These are phyloP conservation scores for Acholoe squamosa DNA, from an alignment of 2,888 invertebrate genomes.

Conservation along the genomic window DNA sequence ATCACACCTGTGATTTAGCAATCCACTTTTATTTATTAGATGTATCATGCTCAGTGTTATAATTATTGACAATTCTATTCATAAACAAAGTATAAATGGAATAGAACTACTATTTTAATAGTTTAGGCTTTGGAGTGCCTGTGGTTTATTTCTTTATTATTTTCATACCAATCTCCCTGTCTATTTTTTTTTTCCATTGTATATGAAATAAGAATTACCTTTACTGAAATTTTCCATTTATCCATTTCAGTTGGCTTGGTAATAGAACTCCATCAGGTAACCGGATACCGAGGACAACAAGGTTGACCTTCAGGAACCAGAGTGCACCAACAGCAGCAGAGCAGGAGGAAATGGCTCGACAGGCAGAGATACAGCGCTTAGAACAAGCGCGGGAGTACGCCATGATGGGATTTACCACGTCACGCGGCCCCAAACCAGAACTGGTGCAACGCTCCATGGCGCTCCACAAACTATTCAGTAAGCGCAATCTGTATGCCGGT, in stretches of 20 bases:
- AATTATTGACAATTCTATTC: too few relatives aligned
- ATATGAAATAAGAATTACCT: too few relatives aligned
- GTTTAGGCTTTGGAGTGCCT: too few relatives aligned
- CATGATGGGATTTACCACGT: slow-evolving; percentile 42
- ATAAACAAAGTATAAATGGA: too few relatives aligned
- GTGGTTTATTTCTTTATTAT: too few relatives aligned
- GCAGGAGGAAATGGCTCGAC: slow-evolving; percentile 8
- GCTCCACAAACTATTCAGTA: slow-evolving; percentile 44
- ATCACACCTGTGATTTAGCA: too few relatives aligned
- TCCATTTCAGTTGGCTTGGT: slow-evolving; percentile 61
- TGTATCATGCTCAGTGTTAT: too few relatives aligned
- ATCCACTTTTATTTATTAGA: too few relatives aligned
- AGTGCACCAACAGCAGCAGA: slow-evolving; percentile 17
- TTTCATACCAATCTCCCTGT: too few relatives aligned
- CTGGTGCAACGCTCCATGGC: slow-evolving; percentile 58
- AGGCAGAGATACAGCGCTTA: slow-evolving; percentile 13
- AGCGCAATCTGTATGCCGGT: slow-evolving; percentile 40
- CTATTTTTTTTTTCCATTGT: too few relatives aligned
- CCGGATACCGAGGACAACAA: neutral
- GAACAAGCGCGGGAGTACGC: neutral
- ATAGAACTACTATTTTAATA: too few relatives aligned
- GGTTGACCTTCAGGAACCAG: slow-evolving; percentile 52
- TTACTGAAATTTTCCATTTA: neutral
- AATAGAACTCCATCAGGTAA: slow-evolving; percentile 43
- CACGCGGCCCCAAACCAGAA: slow-evolving; percentile 45